Conservation (phyloP, 1,140 invertebrate species). For the Drosophila ananassae region DNA sequence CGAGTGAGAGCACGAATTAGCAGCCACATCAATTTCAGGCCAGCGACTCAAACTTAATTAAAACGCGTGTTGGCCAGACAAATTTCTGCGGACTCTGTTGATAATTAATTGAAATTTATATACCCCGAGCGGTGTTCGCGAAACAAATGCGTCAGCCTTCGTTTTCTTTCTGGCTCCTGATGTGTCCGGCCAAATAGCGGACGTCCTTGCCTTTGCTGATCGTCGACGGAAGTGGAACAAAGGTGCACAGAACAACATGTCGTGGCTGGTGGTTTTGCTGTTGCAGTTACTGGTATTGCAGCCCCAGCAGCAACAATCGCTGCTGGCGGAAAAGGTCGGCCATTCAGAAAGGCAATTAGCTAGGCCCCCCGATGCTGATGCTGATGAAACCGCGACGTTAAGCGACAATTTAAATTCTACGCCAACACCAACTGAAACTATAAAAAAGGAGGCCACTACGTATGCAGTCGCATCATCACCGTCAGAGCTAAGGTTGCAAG, state of each 20-base stretch:
- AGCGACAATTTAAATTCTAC: conserved; percentile 60
- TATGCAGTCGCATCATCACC: background rate
- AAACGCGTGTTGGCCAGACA: conserved; percentile 50
- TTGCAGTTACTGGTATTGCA: conserved; percentile 2
- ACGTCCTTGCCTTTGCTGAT: conserved; percentile 30
- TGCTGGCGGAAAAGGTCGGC: background rate
- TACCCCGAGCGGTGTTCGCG: background rate
- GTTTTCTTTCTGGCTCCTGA: conserved; percentile 9
- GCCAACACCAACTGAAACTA: conserved; percentile 7
- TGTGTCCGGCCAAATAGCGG: conserved; percentile 2
- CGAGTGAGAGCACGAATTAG: conserved; percentile 41
- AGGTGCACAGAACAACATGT: conserved; percentile 1
- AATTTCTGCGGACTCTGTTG: conserved; percentile 34
- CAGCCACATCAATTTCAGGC: conserved; percentile 62
- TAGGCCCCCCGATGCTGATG: conserved; percentile 24
- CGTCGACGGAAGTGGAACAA: background rate
- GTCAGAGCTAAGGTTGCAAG: conserved; percentile 11
- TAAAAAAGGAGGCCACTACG: conserved; percentile 17
- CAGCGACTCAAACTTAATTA: conserved; percentile 66
- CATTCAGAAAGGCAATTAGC: conserved; percentile 40
- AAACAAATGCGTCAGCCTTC: conserved; percentile 43
- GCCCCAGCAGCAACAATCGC: conserved; percentile 13
- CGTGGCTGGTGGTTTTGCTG: conserved; percentile 14
- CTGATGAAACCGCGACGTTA: conserved; percentile 1
- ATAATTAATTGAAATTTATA: conserved; percentile 71